Evolutionary conservation across 2,113 vertebrate genomes (phyloP), one percentile per base, ranked within the genome.

Genomic region (Myotis davidii): DNA sequence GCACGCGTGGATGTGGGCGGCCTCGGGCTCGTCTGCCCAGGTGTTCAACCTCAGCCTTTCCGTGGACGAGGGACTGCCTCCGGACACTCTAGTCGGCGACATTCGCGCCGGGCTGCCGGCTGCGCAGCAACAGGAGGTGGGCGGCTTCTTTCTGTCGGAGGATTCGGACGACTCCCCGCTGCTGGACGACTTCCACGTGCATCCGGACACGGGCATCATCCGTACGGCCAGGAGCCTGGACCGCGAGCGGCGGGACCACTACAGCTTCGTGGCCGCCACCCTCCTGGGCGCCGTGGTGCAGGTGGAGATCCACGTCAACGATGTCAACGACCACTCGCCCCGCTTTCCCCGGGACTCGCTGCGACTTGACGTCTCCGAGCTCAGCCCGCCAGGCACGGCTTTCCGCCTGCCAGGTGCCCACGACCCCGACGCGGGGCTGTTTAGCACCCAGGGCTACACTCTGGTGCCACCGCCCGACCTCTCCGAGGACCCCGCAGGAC

Each of bases 81-180:
- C 99, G 0, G 98, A 97, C 92, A 99, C 99, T 16, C 97, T 99
- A n/a, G 99, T 99, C 0, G 99, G 99, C 2, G 99, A 99, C 89
- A 98, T 99, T 82, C 98, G 98, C 14, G 99, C 99, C 0, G 99
- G 97, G 18, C 95, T 99, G 54, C 98, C 98, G 0, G 89, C 79
- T 27, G 14, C 97, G 48, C 94, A 97, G 83, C 59, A 93, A 73
- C 56, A 95, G 64, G 90, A 97, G 21, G 92, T 90, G 32, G 98
- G 98, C 1, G 99, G 99, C 3, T 99, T 99, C 90, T 98, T 99
- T 85, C 98, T 99, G 85, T 99, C 99, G 0, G 99, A 99, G 94
- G 99, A 99, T 65, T 99, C 98, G 88, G 98, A 98, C 17, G 99
- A 99, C 91, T 99, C 99, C 1, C 98, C 98, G 11, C 97, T 99